Evolutionary conservation across 2,113 vertebrate species (phyloP), one percentile per base, ranked within the genome.

Genomic region (Saccopteryx bilineata): DNA sequence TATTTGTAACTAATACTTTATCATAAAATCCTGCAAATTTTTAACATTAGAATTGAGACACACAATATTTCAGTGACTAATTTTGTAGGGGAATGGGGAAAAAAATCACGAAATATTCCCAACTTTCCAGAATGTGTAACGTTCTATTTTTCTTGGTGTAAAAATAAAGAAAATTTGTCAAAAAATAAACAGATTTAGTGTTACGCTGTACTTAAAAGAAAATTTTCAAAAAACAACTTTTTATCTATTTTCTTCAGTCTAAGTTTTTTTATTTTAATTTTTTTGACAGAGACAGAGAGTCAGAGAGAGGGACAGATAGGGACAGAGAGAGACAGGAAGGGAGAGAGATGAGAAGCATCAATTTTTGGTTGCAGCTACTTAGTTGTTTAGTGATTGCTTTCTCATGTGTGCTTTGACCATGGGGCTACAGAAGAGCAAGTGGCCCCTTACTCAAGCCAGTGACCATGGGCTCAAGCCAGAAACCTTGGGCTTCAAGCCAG

Each of bases 1-100:
- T 83, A 74, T 80, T 48, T 94, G n/a, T 69, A 78, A 90, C 86
- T 82, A 10, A 82, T 87, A 66, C 56, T 61, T 96, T 33, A 72
- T 78, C 9, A 81, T 21, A 92, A n/a, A 94, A 85, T 63, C 33
- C 11, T 54, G 46, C 11, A 54, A 21, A 31, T 52, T 95, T 91
- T 89, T 81, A 87, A 94, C 13, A 87, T 17, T 39, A 87, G 9
- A 58, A 52, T 63, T 88, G 56, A 63, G 24, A 63, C 31, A 80
- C n/a, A 88, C 7, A 46, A 66, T 15, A 82, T 2, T 66, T 83
- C 7, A 56, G 11, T 81, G 28, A 92, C 19, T 21, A 76, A 14
- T 31, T 52, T 87, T 81, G n/a, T 89, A 87, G 28, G 18, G 31
- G 19, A 86, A 81, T 1, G 65, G 8, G 19, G 7, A 39, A 86